Conservation (phyloP, 2,888 invertebrate species). For the Ormia ochracea region DNA sequence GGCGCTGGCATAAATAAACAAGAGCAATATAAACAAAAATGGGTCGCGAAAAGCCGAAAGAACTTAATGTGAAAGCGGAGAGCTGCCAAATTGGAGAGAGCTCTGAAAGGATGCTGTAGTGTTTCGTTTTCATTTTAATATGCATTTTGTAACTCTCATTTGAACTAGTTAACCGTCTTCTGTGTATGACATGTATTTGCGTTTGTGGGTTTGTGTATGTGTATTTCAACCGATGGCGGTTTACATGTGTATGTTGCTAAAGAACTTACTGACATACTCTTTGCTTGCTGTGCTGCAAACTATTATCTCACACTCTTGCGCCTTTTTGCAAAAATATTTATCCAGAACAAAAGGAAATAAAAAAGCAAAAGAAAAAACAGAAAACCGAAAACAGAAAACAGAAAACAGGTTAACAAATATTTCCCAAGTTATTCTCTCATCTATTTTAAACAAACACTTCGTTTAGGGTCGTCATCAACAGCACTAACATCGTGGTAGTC, state of each 20-base stretch:
- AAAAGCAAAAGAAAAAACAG: no score
- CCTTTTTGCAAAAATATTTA: constrained; percentile 26
- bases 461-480: constrained; percentile 35
- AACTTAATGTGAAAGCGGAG: background rate
- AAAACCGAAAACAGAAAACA: no score
- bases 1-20: constrained; percentile 53
- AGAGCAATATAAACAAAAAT: constrained; percentile 14
- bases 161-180: constrained; percentile 41
- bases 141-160: constrained; percentile 4
- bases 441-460: constrained; percentile 39
- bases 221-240: background rate
- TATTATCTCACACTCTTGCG: constrained; percentile 56
- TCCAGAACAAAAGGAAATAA: no score
- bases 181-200: background rate
- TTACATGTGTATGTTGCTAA: constrained; percentile 12
- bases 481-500: background rate
- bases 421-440: constrained; percentile 32
- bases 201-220: no score
- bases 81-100: background rate
- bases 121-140: constrained; percentile 34
- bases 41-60: constrained; percentile 10
- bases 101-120: constrained; percentile 47
- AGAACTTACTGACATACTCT: constrained; percentile 59
- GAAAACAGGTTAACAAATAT: constrained; percentile 17
- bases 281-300: constrained; percentile 32